Conservation (phyloP, 2,113 vertebrate genomes). For the Erythrolamprus reginae region DNA sequence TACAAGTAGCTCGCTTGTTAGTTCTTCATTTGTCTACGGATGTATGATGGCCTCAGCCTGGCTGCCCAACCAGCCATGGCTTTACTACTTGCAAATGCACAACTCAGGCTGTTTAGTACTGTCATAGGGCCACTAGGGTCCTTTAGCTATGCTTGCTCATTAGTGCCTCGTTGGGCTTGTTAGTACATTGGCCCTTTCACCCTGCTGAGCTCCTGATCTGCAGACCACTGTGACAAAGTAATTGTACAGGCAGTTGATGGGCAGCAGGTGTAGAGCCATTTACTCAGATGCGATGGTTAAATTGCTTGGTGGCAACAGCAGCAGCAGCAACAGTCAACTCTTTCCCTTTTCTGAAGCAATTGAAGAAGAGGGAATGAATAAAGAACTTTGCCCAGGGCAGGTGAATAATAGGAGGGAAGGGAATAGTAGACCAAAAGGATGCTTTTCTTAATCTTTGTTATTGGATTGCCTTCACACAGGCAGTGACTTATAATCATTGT, state of each 20-base stretch:
- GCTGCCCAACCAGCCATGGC: not conserved
- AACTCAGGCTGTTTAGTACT: conserved; percentile 4
- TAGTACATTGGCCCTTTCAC: conserved; percentile 20
- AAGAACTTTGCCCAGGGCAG: conserved; percentile 17
- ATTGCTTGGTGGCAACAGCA: not conserved
- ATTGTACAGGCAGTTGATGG: conserved; percentile 16
- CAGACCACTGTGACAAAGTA: not conserved
- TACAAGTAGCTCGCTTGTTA: not conserved
- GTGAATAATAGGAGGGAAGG: not conserved
- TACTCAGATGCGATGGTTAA: conserved; percentile 12
- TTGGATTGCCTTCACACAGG: conserved; percentile 2
- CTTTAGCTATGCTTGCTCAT: conserved; percentile 13
- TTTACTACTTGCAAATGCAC: not conserved
- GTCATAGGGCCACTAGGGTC: conserved; percentile 7
- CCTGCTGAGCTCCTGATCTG: not conserved
- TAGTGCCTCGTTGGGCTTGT: conserved; percentile 21
- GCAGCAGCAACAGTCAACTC: not conserved
- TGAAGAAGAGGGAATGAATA: not conserved
- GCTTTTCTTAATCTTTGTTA: conserved; percentile 3
- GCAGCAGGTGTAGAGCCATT: conserved; percentile 25
- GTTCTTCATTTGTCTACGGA: not conserved
- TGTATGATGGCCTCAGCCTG: not conserved
- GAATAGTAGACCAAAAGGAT: not conserved
- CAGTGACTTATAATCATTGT: not conserved
- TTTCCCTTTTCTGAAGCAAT: conserved; percentile 1